These are phyloP conservation scores for Nomada flava DNA, from an alignment of 2,888 invertebrate species.

Conservation along the genomic window DNA sequence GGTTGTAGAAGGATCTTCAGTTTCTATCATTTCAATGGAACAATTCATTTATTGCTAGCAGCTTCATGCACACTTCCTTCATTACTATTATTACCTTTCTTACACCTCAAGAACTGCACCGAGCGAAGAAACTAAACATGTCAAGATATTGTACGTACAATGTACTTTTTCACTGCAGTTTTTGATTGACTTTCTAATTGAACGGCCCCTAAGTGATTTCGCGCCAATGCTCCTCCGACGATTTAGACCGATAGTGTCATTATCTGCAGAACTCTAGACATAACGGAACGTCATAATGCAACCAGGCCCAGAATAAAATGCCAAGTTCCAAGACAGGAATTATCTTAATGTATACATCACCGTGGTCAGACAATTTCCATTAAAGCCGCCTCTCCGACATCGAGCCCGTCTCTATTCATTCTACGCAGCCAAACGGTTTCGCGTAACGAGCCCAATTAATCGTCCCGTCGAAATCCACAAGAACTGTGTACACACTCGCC, in stretches of 20 bases:
- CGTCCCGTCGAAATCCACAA: conserved; percentile 24
- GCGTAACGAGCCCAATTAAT: conserved; percentile 26
- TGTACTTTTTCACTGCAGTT: too few species aligned
- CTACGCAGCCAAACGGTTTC: conserved; percentile 5
- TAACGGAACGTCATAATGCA: not conserved
- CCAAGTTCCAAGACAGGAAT: not conserved
- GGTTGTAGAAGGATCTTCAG: too few species aligned
- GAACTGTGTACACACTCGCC: not conserved
- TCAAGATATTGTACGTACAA: too few species aligned
- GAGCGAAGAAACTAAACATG: too few species aligned
- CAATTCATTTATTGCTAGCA: too few species aligned
- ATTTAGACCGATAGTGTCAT: not conserved
- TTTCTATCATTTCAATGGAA: too few species aligned
- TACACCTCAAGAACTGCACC: too few species aligned
- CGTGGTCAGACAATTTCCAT: not conserved
- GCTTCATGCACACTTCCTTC: too few species aligned
- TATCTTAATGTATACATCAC: not conserved
- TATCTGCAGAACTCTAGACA: not conserved
- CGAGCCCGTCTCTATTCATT: not conserved
- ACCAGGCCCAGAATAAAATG: not conserved
- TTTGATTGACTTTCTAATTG: too few species aligned
- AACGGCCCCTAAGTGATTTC: too few species aligned
- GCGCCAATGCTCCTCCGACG: too few species aligned
- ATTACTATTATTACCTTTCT: too few species aligned
- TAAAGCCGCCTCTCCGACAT: not conserved